Evolutionary conservation across 2,113 vertebrate species (phyloP).

Genomic region (Chitala chitala): DNA sequence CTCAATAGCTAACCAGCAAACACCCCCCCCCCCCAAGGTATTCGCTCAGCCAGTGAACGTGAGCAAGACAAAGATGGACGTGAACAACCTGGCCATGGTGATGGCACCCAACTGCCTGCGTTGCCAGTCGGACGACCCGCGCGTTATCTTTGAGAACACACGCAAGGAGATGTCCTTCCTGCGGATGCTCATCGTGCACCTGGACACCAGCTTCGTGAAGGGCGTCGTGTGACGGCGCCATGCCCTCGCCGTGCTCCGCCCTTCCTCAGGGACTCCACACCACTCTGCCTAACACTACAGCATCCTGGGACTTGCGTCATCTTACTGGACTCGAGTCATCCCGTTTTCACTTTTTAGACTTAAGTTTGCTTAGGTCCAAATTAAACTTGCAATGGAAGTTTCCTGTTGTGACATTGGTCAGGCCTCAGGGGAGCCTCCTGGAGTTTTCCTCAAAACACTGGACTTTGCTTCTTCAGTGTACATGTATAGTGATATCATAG

Average conservation of each 20-base stretch:
- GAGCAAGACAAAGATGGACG: slow-evolving; percentile 75
- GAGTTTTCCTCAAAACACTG: slow-evolving; percentile 1
- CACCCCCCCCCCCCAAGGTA: slow-evolving; percentile 50
- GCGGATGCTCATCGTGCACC: slow-evolving; percentile 70
- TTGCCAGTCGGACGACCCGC: slow-evolving; percentile 70
- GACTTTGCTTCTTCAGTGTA: not conserved
- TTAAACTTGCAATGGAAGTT: not conserved
- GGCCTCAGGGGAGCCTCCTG: not conserved
- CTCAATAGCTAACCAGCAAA: not conserved
- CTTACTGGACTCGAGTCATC: not conserved
- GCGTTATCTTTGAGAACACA: slow-evolving; percentile 71
- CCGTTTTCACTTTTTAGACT: not conserved
- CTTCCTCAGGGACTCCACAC: not conserved
- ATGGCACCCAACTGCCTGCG: slow-evolving; percentile 77
- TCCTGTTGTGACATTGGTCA: not conserved
- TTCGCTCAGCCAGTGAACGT: slow-evolving; percentile 73
- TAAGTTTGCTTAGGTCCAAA: not conserved
- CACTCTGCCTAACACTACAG: too few species aligned
- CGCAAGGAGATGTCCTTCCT: slow-evolving; percentile 76
- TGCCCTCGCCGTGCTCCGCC: not conserved
- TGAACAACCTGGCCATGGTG: slow-evolving; percentile 77
- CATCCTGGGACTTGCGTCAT: not conserved
- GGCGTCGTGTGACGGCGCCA: slow-evolving; percentile 55
- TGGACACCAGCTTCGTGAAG: slow-evolving; percentile 68
- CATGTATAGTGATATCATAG: not conserved